Conservation (phyloP, 2,113 vertebrate genomes). For the Pygoscelis adeliae region DNA sequence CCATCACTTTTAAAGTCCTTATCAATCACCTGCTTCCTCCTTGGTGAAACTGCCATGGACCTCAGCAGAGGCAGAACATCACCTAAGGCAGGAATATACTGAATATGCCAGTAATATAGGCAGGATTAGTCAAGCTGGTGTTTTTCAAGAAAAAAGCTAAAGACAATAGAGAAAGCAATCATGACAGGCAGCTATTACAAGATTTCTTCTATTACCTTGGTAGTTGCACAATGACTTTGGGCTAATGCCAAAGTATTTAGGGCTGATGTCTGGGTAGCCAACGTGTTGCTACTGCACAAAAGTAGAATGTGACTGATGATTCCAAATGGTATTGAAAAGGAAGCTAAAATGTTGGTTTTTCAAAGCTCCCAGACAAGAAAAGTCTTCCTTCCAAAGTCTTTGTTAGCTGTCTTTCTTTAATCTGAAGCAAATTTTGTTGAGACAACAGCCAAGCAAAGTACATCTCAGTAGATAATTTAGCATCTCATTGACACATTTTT, state of each 20-base stretch:
- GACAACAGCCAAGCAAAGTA: not conserved
- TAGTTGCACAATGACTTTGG: not conserved
- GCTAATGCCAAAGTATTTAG: not conserved
- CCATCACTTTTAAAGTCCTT: not conserved
- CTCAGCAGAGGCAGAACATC: not conserved
- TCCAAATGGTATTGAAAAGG: not conserved
- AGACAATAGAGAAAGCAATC: not conserved
- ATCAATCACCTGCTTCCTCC: not conserved
- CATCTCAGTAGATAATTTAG: not conserved
- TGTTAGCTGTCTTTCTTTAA: not conserved
- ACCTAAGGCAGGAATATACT: not conserved
- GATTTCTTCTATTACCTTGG: not conserved
- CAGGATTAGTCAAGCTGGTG: not conserved
- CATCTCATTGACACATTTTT: not conserved
- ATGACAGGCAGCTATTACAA: not conserved
- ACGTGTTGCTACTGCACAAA: not conserved
- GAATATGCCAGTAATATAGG: not conserved
- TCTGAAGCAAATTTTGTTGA: not conserved
- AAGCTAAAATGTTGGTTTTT: not conserved
- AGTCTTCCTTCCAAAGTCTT: not conserved
- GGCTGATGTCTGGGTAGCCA: not conserved
- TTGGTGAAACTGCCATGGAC: not conserved
- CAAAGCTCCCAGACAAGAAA: not conserved
- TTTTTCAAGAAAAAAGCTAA: not conserved
- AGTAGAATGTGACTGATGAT: not conserved